Base-by-base conservation (phyloP, 2,797 vertebrate genomes). In the Calcarius lapponicus region DNA sequence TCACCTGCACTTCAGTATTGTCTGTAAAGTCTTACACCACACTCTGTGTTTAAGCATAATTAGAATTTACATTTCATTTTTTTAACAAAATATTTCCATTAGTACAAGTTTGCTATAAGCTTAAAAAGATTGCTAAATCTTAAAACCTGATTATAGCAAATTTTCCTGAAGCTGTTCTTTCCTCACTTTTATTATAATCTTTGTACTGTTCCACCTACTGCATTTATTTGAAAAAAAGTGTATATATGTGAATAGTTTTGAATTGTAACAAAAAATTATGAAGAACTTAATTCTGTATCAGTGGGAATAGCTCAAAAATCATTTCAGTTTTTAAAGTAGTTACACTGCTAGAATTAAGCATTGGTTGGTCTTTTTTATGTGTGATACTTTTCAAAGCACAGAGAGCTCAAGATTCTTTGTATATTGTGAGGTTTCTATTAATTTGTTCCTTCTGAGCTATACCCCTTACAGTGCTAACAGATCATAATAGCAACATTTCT, bases 241-340 rank as follows among this genome's bases (percentile, higher is more conserved):
- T 97, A 95, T 45, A 93, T 97, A 92, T 96, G 96, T 97, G 90
- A 97, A 97, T 97, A 97, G 66, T 43, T 83, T 67, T 78, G 62
- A 86, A 76, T 64, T 86, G 79, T 83, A 91, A 91, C 82, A 89
- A 92, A 91, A 93, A 69, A 72, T 16, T 22, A 95, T 71, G 61
- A 71, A 94, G 91, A 93, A 74, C 36, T 75, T 60, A 89, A 86
- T 92, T 92, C 94, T 80, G 25, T 92, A 72, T 93, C 70, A 80
- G 67, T 80, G 76, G 67, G 7, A 67, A 95, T 92, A 91, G 60
- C 73, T 92, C 65, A 94, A 86, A 93, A 75, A 28, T 80, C 0
- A 87, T 89, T 96, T 97, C 74, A 92, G 85, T 93, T 96, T 95
- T 85, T 88, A 22, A 56, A 89, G 62, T 31, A 95, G 45, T 78